A percentile compares a stretch with the other conserved stretches of the same genome.
Evolutionary conservation across 2,113 vertebrate species (phyloP).

Genomic region (Dasyornis broadbenti): DNA sequence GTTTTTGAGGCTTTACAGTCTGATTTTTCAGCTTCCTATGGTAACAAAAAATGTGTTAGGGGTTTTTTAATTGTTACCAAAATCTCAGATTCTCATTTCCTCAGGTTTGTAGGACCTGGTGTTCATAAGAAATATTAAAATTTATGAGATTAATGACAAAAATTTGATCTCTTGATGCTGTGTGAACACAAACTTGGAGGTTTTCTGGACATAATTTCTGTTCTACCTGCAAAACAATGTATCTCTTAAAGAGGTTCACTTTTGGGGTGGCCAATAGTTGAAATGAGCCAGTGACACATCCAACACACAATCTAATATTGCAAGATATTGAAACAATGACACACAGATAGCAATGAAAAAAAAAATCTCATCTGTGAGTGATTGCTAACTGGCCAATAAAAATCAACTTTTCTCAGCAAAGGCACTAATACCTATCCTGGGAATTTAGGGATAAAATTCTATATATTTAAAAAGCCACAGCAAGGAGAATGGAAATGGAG

Average conservation of each 20-base stretch:
- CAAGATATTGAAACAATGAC: not conserved
- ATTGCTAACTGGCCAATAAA: not conserved
- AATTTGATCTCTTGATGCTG: not conserved
- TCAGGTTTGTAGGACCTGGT: not conserved
- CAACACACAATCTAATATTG: not conserved
- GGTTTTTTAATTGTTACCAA: not conserved
- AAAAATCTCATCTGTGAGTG: not conserved
- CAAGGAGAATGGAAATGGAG: not conserved
- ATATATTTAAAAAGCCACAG: not conserved
- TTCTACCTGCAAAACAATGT: not conserved
- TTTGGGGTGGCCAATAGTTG: not conserved
- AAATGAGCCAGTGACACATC: not conserved
- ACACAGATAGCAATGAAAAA: not conserved
- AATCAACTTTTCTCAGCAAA: constrained; percentile 7
- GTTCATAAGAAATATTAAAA: not conserved
- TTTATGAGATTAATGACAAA: not conserved
- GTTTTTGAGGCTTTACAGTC: not conserved
- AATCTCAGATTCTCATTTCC: not conserved
- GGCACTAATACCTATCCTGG: not conserved
- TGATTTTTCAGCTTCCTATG: not conserved
- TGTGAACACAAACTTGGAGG: not conserved
- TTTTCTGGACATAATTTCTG: not conserved
- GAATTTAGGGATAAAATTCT: not conserved
- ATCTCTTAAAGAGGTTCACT: not conserved
- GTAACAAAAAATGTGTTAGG: not conserved